A percentile compares a stretch with the other conserved stretches of the same genome.
Evolutionary conservation across 64 coral and sea anemone genomes (phyloP).

Genomic region (Catalaphyllia jardinei): DNA sequence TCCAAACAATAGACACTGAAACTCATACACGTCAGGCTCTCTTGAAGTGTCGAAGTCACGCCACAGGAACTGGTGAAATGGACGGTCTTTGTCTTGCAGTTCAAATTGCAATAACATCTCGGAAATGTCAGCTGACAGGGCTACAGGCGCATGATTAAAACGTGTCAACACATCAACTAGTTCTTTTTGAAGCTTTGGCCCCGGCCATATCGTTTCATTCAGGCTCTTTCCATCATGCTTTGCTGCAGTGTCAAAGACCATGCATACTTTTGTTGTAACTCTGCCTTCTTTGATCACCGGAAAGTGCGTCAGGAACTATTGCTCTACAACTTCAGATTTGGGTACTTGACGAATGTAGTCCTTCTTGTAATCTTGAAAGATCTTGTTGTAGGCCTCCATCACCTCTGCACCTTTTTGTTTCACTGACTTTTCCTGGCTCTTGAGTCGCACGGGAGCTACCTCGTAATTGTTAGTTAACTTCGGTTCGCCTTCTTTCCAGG

Average conservation of each 20-base stretch:
- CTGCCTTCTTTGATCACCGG: slow-evolving; percentile 27
- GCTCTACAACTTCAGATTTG: not conserved
- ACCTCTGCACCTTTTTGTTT: slow-evolving; percentile 17
- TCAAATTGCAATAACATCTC: slow-evolving; percentile 74
- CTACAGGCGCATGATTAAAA: slow-evolving; percentile 52
- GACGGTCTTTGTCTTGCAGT: slow-evolving; percentile 41
- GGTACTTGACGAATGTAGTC: slow-evolving; percentile 21
- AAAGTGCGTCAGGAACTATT: slow-evolving; percentile 36
- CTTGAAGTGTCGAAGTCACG: slow-evolving; percentile 43
- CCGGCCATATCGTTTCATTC: slow-evolving; percentile 46
- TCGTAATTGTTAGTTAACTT: slow-evolving; percentile 57
- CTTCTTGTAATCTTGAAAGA: slow-evolving; percentile 35
- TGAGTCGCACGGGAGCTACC: slow-evolving; percentile 6
- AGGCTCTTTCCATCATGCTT: slow-evolving; percentile 56
- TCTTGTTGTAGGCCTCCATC: slow-evolving; percentile 48
- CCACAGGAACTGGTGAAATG: slow-evolving; percentile 64
- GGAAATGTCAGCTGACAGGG: slow-evolving; percentile 67
- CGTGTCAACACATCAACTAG: slow-evolving; percentile 37
- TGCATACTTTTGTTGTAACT: slow-evolving; percentile 43
- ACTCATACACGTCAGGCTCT: slow-evolving; percentile 48
- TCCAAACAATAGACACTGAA: slow-evolving; percentile 51
- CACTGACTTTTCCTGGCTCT: slow-evolving; percentile 18
- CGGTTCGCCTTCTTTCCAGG: slow-evolving; percentile 51
- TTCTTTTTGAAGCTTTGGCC: slow-evolving; percentile 61
- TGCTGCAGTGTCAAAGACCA: slow-evolving; percentile 47